Evolutionary conservation across 92 coral and sea anemone genomes (phyloP).

Genomic region (Pocillopora grandis): DNA sequence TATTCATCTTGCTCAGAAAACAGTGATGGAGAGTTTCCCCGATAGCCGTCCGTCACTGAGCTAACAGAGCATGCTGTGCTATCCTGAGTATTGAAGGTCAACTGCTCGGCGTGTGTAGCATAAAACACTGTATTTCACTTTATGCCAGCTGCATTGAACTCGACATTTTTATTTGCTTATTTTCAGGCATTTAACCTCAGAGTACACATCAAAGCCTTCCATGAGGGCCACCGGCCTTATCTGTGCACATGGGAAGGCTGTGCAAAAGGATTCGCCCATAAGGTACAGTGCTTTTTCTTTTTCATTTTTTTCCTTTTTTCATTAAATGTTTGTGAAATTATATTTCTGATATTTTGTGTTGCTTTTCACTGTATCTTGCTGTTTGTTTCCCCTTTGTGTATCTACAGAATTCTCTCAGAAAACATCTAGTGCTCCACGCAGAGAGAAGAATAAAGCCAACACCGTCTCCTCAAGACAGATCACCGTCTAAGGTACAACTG

Average conservation of each 20-base stretch:
- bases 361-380: too few relatives aligned
- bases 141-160: neutral
- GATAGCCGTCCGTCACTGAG: too few relatives aligned
- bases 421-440: conserved; percentile 58
- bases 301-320: too few relatives aligned
- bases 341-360: too few relatives aligned
- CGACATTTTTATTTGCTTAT: neutral
- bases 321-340: too few relatives aligned
- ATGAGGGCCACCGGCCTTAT: conserved; percentile 62
- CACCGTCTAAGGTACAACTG: conserved; percentile 13
- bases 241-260: conserved; percentile 76
- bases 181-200: conserved; percentile 73
- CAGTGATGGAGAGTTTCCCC: too few relatives aligned
- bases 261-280: conserved; percentile 75
- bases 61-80: too few relatives aligned
- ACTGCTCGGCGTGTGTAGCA: too few relatives aligned
- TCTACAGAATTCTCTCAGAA: conserved; percentile 54
- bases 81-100: too few relatives aligned
- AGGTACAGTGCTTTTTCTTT: conserved; percentile 40
- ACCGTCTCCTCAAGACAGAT: neutral
- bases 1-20: too few relatives aligned
- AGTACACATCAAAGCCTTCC: conserved; percentile 73
- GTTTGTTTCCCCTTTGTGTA: too few relatives aligned
- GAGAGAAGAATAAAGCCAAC: conserved; percentile 37
- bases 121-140: neutral